Evolutionary conservation across 1,140 invertebrate species (phyloP), one percentile per base, ranked within the genome.

Genomic region (Harpegnathos saltator): DNA sequence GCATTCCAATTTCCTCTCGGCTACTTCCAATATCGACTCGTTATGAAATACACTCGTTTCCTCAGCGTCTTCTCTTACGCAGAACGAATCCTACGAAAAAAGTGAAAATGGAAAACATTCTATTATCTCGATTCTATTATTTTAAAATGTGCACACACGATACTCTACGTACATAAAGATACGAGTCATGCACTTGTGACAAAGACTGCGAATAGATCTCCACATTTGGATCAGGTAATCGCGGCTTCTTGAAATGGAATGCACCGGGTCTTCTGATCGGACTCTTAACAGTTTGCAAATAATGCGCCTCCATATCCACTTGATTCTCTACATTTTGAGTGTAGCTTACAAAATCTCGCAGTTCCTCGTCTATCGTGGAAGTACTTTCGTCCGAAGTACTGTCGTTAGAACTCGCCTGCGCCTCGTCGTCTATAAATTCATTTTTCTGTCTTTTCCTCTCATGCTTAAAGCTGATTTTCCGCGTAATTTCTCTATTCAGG

Each of bases 391-490:
- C 89, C 0, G 91, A 85, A 14, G n/a, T n/a, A n/a, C 81, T 88
- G 50, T 85, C 86, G 68, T 94, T 92, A 1, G 93, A 93, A 1
- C 95, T 95, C 52, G 95, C 90, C 22, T 95, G 94, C 0, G 95
- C 96, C 90, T 96, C 95, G 74, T 95, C 89, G 22, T 95, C 92
- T 66, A 96, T 91, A 65, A 96, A 96, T 4, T 80, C 58, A n/a
- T 81, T 90, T 56, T 11, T 90, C 7, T 9, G 26, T 38, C 68
- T 83, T 4, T 15, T 82, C 44, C 2, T 63, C 54, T 73, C 72
- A 3, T n/a, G 54, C 17, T 44, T 82, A 5, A 14, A 29, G 19
- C 66, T 65, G 38, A 15, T 66, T 3, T 66, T 87, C 11, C 24
- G 63, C 17, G 12, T 7, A 5, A 48, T 12, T 0, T 14, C 48